Evolutionary conservation across 2,113 vertebrate species (phyloP), one percentile per base, ranked within the genome.

Genomic region (Furnarius figulus): DNA sequence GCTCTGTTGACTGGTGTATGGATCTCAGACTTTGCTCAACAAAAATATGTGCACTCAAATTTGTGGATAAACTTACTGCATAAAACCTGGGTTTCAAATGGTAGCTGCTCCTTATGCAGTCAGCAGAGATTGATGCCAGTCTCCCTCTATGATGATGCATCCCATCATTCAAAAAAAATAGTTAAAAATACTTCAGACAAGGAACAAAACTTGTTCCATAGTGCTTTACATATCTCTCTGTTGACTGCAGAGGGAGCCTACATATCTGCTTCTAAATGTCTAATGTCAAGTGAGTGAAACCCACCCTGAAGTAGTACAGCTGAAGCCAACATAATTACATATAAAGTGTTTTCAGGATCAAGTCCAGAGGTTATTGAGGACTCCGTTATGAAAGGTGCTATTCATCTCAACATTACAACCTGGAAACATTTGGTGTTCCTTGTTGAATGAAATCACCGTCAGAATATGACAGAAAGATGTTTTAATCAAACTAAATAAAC

Each of bases 231-330:
- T 81, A 22, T 67, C 76, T 86, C 39, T 86, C 33, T 65, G 82
- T 90, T 95, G 72, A 96, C 96, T 97, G 96, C 88, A 96, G 95
- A 96, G 95, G 96, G 90, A 96, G 94, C 86, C 86, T 95, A 87
- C 68, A 87, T 37, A 80, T 96, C 94, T 97, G 33, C 72, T 81
- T 80, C 83, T 71, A 74, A 92, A 89, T 37, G 56, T 77, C 33
- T 79, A 3, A 84, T 35, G 12, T 65, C 35, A 84, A 96, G 50
- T 87, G 89, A 95, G 44, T 91, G 93, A 97, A 94, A 96, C 91
- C 93, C 94, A 96, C 91, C 96, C 89, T 89, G 93, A 85, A 95
- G 95, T 87, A 82, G 76, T 76, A 10, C 47, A 79, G 84, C 76
- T 85, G 74, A 96, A 92, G 93, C 93, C 89, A 97, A 78, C 77